phyloP scores from a whole-genome alignment of 2,113 vertebrate genomes.

The Tringa solitaria region DNA sequence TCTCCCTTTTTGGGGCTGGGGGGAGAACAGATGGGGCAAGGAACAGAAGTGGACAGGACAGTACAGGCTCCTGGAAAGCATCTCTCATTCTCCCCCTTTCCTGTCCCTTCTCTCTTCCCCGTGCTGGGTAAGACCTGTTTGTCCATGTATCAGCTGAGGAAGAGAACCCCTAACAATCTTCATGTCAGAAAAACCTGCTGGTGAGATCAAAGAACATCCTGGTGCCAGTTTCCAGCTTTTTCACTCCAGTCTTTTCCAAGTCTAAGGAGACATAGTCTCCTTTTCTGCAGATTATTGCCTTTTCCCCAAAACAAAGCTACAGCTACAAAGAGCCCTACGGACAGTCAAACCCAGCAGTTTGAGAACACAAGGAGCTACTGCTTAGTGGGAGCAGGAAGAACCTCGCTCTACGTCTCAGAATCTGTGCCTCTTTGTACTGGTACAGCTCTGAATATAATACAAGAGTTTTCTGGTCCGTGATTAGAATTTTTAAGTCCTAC shows the following conservation, averaged over 20 bases:
- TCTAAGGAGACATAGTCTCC: not conserved
- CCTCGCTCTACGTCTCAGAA: not conserved
- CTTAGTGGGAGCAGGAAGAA: not conserved
- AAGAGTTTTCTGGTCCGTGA: not conserved
- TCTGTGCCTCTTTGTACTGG: not conserved
- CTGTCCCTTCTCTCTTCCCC: not conserved
- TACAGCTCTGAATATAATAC: not conserved
- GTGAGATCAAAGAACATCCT: not conserved
- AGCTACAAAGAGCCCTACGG: not conserved
- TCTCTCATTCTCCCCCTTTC: not conserved
- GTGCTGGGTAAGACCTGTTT: not conserved
- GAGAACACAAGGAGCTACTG: not conserved
- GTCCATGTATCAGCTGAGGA: not conserved
- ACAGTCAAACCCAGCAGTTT: not conserved
- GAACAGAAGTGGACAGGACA: not conserved
- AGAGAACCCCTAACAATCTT: not conserved
- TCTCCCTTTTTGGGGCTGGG: not conserved
- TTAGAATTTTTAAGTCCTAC: not conserved
- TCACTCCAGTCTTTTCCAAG: not conserved
- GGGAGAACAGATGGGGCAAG: not conserved
- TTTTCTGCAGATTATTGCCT: not conserved
- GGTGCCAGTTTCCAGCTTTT: not conserved
- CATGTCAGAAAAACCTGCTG: not conserved
- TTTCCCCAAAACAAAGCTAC: not conserved
- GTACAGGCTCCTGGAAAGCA: not conserved